Evolutionary conservation across 2,888 invertebrate genomes (phyloP), one percentile per base, ranked within the genome.

Genomic region (Agyllia agylla): DNA sequence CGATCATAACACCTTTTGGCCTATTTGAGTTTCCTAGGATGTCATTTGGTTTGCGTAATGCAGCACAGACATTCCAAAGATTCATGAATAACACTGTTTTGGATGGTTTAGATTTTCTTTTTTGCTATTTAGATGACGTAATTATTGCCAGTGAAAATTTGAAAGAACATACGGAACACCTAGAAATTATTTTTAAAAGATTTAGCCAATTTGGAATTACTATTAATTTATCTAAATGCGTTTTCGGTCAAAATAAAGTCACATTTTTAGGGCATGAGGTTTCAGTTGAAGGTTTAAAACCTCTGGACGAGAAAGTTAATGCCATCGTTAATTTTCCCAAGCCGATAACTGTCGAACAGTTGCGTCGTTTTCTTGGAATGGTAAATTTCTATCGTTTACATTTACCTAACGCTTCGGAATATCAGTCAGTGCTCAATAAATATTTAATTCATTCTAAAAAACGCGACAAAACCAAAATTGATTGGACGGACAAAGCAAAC

Each of bases 321-420:
- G 77, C 77, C 1, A 13, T 77, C 0, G 13, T 35, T 0, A 3
- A 70, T 6, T 73, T 13, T 15, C 35, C 33, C 2, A 73, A 8
- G 30, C 70, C 33, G 17, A n/a, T 38, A 77, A 88, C 75, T 13
- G 77, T 86, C 8, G 84, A 86, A 24, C 31, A 87, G 33, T 33
- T 95, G 0, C 73, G 92, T 0, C 30, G 94, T 9, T 95, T 93
- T 77, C 27, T 92, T 15, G 94, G 94, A 13, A 93, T 93, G 91
- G 4, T 92, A 0, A 92, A 92, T 85, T 94, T 92, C 83, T 93
- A 93, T 57, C 77, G 92, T 73, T 24, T 49, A 17, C 87, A 88
- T 42, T 70, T 90, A 49, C 90, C 90, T 1, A 88, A 86, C 33
- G 85, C 87, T 20, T 64, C 57, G 11, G 42, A n/a, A 9, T 42